Base-by-base conservation (phyloP, 2,113 vertebrate genomes). In the Oxyruncus cristatus region DNA sequence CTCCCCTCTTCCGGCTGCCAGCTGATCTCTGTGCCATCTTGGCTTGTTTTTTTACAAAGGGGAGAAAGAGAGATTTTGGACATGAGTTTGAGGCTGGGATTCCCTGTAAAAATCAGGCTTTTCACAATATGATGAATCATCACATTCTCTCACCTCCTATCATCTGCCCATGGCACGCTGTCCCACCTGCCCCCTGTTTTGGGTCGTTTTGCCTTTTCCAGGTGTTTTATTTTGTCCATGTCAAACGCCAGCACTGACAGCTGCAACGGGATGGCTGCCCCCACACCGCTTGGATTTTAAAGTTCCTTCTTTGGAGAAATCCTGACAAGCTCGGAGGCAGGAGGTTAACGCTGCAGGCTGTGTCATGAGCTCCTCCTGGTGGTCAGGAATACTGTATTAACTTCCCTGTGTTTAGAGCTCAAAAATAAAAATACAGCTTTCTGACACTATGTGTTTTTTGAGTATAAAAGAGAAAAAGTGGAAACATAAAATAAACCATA, bases 311-410 rank as follows among this genome's bases (percentile, higher is more conserved):
- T 2, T 0, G 23, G 11, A 21, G 71, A 14, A 27, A 32, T 21
- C 14, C 41, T 3, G 23, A 0, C 13, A 2, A 56, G 47, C 28
- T 22, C 0, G 3, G 61, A 27, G 17, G 70, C 33, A 16, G 35
- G 33, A 19, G 11, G 20, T 8, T 1, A 9, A 4, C 0, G 50
- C 74, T 21, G 46, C 81, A 35, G 75, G 82, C 93, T 92, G 92
- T 52, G 17, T 6, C 82, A 37, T 53, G 95, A 92, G 96, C 96
- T 94, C 96, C 96, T 89, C 95, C 96, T 93, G 61, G 61, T 50
- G 96, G 96, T 7, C 68, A 30, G 6, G 4, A 44, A 14, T 0
- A 3, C 4, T 5, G 13, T 1, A 44, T 12, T 20, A 14, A 63
- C 19, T 5, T 44, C 20, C 42, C 62, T 1, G 12, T 0, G 37